A percentile compares a stretch with the other conserved stretches of the same genome.
These are phyloP conservation scores for Drosophila conformis DNA, from an alignment of 2,888 invertebrate species.

Conservation along the genomic window DNA sequence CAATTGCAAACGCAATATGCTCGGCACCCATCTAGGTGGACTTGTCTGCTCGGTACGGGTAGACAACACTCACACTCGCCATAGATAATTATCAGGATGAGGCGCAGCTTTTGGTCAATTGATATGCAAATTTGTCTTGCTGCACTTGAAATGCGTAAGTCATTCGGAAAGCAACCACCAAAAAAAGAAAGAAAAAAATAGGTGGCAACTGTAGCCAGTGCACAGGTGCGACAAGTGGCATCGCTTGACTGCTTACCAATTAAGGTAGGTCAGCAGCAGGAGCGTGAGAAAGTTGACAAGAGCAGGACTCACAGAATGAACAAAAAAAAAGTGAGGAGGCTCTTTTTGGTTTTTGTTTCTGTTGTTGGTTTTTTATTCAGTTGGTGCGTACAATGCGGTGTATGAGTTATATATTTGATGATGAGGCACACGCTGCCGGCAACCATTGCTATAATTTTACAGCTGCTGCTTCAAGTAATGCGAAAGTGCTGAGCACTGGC, in stretches of 20 bases:
- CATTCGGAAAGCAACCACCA: conserved; percentile 48
- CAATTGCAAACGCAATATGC: conserved; percentile 53
- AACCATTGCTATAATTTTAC: conserved; percentile 66
- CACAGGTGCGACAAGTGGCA: conserved; percentile 65
- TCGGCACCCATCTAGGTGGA: conserved; percentile 3
- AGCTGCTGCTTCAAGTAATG: conserved; percentile 72
- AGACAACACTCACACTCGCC: conserved; percentile 3
- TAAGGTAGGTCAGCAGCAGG: conserved; percentile 55
- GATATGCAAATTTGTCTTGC: conserved; percentile 67
- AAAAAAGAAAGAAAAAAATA: neutral
- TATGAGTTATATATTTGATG: conserved; percentile 47
- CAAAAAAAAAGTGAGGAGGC: neutral
- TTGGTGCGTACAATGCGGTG: conserved; percentile 33
- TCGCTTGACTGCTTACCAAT: conserved; percentile 65
- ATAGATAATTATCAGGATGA: conserved; percentile 67
- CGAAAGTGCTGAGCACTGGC: conserved; percentile 36
- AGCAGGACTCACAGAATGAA: conserved; percentile 15
- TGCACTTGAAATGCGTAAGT: conserved; percentile 68
- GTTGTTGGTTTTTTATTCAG: neutral
- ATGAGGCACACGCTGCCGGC: conserved; percentile 3
- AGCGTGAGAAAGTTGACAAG: conserved; percentile 61
- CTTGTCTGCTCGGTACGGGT: conserved; percentile 21
- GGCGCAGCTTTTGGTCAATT: conserved; percentile 62
- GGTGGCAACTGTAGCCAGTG: conserved; percentile 24
- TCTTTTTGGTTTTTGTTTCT: neutral